A percentile compares a stretch with the other conserved stretches of the same genome.
These are phyloP conservation scores for Podarcis siculus DNA, from an alignment of 2,797 vertebrate species.

Conservation along the genomic window DNA sequence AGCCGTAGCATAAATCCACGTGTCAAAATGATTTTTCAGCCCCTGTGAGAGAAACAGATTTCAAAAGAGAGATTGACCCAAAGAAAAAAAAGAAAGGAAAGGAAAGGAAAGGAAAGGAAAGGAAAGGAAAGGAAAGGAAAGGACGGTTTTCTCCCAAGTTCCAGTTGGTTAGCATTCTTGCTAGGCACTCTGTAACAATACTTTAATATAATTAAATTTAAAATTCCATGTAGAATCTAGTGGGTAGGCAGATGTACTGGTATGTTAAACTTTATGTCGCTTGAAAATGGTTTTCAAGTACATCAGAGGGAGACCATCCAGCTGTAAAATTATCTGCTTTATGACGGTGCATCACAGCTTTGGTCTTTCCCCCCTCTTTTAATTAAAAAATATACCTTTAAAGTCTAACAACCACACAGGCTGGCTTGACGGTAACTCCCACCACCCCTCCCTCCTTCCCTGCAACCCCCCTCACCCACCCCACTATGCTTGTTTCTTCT, in stretches of 20 bases:
- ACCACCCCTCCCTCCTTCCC: neutral
- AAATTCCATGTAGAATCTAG: slow-evolving; percentile 91
- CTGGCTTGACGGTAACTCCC: slow-evolving; percentile 16
- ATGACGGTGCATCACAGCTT: slow-evolving; percentile 79
- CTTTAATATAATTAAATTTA: slow-evolving; percentile 92
- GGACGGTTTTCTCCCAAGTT: slow-evolving; percentile 61
- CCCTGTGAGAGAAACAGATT: slow-evolving; percentile 47
- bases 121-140: fast-evolving
- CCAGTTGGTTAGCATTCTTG: slow-evolving; percentile 73
- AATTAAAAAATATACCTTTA: slow-evolving; percentile 82
- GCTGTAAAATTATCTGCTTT: slow-evolving; percentile 96
- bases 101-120: no score
- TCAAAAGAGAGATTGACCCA: slow-evolving; percentile 14
- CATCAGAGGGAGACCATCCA: slow-evolving; percentile 91
- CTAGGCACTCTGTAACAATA: slow-evolving; percentile 73
- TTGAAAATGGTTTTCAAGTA: slow-evolving; percentile 96
- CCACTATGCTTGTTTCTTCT: neutral
- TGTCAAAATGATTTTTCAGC: slow-evolving; percentile 35
- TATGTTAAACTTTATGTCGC: slow-evolving; percentile 99
- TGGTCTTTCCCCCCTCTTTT: slow-evolving; percentile 76
- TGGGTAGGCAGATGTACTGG: slow-evolving; percentile 94
- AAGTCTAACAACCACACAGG: slow-evolving; percentile 62
- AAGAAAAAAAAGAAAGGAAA: neutral
- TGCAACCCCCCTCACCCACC: neutral
- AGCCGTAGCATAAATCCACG: slow-evolving; percentile 26